Conservation (phyloP, 2,113 vertebrate genomes). For the Pontoporia blainvillei region DNA sequence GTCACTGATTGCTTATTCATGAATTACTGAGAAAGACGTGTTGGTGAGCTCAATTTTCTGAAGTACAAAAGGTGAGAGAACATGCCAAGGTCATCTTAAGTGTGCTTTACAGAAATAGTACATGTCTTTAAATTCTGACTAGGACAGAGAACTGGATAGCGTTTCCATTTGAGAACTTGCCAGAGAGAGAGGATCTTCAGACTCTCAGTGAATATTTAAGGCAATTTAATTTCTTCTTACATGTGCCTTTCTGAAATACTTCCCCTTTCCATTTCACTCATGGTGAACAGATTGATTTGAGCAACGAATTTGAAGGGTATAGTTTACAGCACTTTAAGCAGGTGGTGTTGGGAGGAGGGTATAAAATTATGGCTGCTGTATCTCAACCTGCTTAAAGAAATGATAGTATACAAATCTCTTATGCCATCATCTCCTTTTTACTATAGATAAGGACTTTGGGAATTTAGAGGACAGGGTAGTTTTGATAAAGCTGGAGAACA, state of each 20-base stretch:
- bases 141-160: background rate
- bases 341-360: background rate
- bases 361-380: background rate
- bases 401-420: background rate
- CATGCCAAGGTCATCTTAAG: background rate
- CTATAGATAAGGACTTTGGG: background rate
- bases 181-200: background rate
- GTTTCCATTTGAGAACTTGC: conserved; percentile 17
- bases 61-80: background rate
- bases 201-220: conserved; percentile 2
- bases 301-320: background rate
- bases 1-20: background rate
- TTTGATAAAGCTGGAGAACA: background rate
- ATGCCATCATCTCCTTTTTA: background rate
- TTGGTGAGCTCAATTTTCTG: background rate
- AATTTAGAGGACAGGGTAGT: background rate
- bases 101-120: background rate
- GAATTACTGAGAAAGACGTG: conserved; percentile 34
- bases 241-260: background rate
- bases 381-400: conserved; percentile 18
- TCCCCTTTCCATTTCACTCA: background rate
- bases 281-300: conserved; percentile 2
- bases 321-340: background rate
- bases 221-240: conserved; percentile 24
- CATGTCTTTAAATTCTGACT: conserved; percentile 8